Evolutionary conservation across 1,140 invertebrate genomes (phyloP), one percentile per base, ranked within the genome.

Genomic region (Achroia grisella): DNA sequence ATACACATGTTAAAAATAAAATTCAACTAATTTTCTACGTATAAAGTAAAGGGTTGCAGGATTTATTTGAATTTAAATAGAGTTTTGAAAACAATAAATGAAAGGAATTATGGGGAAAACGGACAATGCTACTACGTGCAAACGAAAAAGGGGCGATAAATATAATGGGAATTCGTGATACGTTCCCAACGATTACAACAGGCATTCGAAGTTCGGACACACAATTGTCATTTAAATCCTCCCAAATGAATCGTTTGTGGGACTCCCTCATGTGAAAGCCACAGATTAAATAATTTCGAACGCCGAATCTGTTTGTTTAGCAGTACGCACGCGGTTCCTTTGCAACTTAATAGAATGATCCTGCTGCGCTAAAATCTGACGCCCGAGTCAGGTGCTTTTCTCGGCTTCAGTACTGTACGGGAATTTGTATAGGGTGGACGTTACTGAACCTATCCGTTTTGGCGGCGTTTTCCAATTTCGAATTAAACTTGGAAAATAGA

Each of bases 211-310:
- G 2, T 23, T 23, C 17, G 39, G 44, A 57, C 37, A 49, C 37
- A 59, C 52, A 56, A 63, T 59, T 42, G 47, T 59, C 50, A 52
- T 56, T 63, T 56, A 63, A 63, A 58, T 59, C 39, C 47, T 53
- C 42, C 47, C 49, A 59, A 62, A 56, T 59, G 52, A 56, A 56
- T 56, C 52, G 46, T 52, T 45, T 45, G 31, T 32, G 33, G 29
- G 30, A 48, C 48, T 33, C 11, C 31, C 43, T 23, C 35, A 17
- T 23, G 44, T 37, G 31, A 11, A 15, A 37, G 39, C 29, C 56
- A 64, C 48, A 64, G 61, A 28, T 8, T 44, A 51, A 46, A 17
- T 41, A 48, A 37, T 10, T 10, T 13, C 17, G 4, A 8, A 15
- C 13, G 12, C 1, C 27, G 23, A n/a, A 41, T 10, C 12, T 2